Base-by-base conservation (phyloP, 2,888 invertebrate genomes). In the Drosophila subquinaria region DNA sequence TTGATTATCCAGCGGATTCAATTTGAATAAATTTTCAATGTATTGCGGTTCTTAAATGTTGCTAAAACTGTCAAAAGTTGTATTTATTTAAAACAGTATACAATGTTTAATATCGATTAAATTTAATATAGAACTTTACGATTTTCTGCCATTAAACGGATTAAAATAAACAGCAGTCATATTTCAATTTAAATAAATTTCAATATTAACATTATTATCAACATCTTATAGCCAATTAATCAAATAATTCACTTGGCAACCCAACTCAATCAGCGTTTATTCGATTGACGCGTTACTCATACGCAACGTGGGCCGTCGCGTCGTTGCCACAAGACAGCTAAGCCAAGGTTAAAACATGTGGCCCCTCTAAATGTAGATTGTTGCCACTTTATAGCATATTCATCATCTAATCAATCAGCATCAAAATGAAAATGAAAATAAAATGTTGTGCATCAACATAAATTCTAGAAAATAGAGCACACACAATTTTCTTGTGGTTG, bases 401-500 rank as follows among this genome's bases (percentile, higher is more conserved):
- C 66, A 75, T 73, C 76, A 72, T 72, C 63, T 77, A 73, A 85
- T 85, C 88, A 88, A 79, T 85, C 85, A 89, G 73, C 81, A 76
- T 74, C 72, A 82, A 74, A 82, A 79, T 76, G 63, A 48, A 64
- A 74, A 72, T 86, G 63, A 45, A 64, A 73, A 73, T 86, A 76
- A 87, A 89, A 73, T 55, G 17, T 53, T n/a, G 11, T 42, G 42
- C 45, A n/a, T n/a, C 42, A 17, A 13, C 6, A 17, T 30, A 30
- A 27, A 45, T 30, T 51, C 60, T 52, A 57, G 64, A 64, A 80
- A 73, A 82, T 81, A 69, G 67, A 78, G 74, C 69, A 67, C 50
- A 67, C 50, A 70, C 66, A 5, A 27, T 66, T 35, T 75, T 64
- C 61, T 43, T 73, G 69, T 55, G 72, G 86, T 40, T 55, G 61